Conservation (phyloP, 2,888 invertebrate species). For the Encarsia formosa region DNA sequence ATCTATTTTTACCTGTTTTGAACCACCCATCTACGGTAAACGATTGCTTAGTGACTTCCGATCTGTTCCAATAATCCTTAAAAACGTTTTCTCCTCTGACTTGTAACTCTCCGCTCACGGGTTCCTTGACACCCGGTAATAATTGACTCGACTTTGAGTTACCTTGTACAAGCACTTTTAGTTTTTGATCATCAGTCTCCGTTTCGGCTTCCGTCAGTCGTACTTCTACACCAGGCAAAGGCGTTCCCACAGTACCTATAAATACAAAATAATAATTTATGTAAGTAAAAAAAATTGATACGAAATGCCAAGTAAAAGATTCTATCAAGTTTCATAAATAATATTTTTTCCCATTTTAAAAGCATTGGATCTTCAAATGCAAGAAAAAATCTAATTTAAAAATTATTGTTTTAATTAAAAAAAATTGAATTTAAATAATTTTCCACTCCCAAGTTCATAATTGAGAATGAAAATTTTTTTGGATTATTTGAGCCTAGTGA, state of each 20-base stretch:
- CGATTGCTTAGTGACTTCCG: conserved; percentile 63
- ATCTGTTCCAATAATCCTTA: conserved; percentile 73
- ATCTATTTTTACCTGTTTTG: conserved; percentile 76
- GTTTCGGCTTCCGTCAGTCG: conserved; percentile 53
- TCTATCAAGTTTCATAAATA: no score
- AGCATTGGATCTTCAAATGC: no score
- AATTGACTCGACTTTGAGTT: conserved; percentile 33
- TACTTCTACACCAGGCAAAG: conserved; percentile 68
- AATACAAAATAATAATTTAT: no score
- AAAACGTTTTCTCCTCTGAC: conserved; percentile 68
- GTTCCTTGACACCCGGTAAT: conserved; percentile 29
- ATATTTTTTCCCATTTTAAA: no score
- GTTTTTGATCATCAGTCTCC: background rate
- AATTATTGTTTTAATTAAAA: no score
- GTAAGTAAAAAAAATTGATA: no score
- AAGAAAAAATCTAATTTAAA: no score
- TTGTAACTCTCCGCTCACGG: conserved; percentile 57
- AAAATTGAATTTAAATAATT: no score
- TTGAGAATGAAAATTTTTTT: no score
- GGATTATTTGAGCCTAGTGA: no score
- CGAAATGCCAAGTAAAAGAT: no score
- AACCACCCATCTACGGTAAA: conserved; percentile 84
- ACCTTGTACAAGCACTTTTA: conserved; percentile 37
- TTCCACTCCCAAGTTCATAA: no score
- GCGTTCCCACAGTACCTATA: conserved; percentile 71